Evolutionary conservation across 2,113 vertebrate genomes (phyloP).

Genomic region (Saguinus imperator): DNA sequence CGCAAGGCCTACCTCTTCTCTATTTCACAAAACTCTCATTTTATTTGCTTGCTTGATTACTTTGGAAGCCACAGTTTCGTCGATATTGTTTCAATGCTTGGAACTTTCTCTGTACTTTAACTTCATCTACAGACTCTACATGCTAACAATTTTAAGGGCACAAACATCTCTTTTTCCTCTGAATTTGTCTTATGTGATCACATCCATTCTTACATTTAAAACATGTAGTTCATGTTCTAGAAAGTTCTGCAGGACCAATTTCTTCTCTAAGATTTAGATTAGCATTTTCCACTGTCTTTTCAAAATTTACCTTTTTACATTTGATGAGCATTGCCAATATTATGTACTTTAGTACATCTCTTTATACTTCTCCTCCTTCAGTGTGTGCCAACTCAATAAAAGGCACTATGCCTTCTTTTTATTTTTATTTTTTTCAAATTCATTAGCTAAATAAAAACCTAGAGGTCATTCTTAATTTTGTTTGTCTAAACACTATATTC

Average conservation of each 20-base stretch:
- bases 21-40: background rate
- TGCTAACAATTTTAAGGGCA: background rate
- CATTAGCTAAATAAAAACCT: background rate
- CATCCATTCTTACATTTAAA: background rate
- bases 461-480: background rate
- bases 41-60: background rate
- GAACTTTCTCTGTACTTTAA: background rate
- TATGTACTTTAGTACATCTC: fast-evolving
- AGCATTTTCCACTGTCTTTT: background rate
- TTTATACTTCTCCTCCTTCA: background rate
- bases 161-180: background rate
- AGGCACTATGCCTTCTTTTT: background rate
- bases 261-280: background rate
- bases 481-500: background rate
- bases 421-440: background rate
- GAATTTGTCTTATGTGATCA: background rate
- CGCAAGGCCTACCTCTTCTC: too few species aligned
- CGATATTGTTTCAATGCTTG: background rate
- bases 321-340: background rate
- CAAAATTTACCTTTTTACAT: fast-evolving
- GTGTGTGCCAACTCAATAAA: background rate
- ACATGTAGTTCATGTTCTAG: background rate
- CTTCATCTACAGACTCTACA: background rate
- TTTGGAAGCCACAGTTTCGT: background rate
- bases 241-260: background rate